Evolutionary conservation across 2,888 invertebrate species (phyloP).

Genomic region (Eurytoma adleriae): DNA sequence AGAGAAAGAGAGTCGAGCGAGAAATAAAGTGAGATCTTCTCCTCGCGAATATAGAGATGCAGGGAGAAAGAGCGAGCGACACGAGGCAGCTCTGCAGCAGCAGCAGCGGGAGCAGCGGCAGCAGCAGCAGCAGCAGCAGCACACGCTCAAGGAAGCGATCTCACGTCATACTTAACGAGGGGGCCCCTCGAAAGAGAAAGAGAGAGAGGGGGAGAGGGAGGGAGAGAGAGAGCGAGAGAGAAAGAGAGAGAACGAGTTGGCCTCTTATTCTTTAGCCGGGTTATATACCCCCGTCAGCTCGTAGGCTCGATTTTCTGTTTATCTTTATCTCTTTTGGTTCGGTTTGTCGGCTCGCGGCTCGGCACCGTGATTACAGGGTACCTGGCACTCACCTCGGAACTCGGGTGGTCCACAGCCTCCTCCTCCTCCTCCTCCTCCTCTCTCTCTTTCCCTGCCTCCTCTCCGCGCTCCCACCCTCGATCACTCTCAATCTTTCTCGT

Average conservation of each 20-base stretch:
- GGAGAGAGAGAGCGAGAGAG: slow-evolving; percentile 2
- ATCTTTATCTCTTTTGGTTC: slow-evolving; percentile 76
- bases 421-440: slow-evolving; percentile 3
- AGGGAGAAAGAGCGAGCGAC: slow-evolving; percentile 16
- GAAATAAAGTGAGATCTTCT: slow-evolving; percentile 4
- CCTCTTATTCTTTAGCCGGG: slow-evolving; percentile 56
- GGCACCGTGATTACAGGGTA: slow-evolving; percentile 76
- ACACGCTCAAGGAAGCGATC: slow-evolving; percentile 70
- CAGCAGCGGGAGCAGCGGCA: slow-evolving; percentile 35
- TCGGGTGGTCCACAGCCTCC: slow-evolving; percentile 72
- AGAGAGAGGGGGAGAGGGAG: slow-evolving; percentile 3
- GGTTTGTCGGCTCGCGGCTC: slow-evolving; percentile 76
- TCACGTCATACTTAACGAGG: slow-evolving; percentile 76
- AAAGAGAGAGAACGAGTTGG: slow-evolving; percentile 28
- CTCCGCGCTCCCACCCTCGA: slow-evolving; percentile 25
- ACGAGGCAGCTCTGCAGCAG: slow-evolving; percentile 32
- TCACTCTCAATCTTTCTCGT: slow-evolving; percentile 52
- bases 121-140: slow-evolving; percentile 40
- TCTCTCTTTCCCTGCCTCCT: slow-evolving; percentile 12
- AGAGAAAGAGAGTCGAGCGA: slow-evolving; percentile 6
- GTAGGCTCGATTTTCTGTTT: slow-evolving; percentile 75
- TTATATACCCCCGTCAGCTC: slow-evolving; percentile 68
- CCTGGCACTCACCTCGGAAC: slow-evolving; percentile 75
- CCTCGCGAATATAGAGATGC: slow-evolving; percentile 51
- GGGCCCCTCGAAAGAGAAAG: slow-evolving; percentile 16